phyloP scores from a whole-genome alignment of 2,113 vertebrate species.

The Ammodytes marinus region DNA sequence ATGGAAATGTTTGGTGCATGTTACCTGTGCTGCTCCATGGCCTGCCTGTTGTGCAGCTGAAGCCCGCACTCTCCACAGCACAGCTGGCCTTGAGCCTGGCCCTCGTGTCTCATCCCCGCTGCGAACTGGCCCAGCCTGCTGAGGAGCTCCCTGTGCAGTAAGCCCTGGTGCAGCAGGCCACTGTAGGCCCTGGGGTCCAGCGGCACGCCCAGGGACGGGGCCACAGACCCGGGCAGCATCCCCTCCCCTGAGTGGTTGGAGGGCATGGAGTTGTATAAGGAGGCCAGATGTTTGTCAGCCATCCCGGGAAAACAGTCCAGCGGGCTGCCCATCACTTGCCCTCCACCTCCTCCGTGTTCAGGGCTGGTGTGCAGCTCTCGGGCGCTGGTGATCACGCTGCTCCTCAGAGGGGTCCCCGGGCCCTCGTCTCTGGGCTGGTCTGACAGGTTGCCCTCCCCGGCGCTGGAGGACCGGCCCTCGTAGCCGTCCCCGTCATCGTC shows the following conservation, averaged over 20 bases:
- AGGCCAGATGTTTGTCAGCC: constrained; percentile 88
- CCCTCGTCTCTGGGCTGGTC: constrained; percentile 91
- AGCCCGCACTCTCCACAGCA: constrained; percentile 93
- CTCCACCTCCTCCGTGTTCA: constrained; percentile 78
- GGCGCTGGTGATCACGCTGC: constrained; percentile 98
- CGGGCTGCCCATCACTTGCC: constrained; percentile 58
- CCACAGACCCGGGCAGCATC: constrained; percentile 87
- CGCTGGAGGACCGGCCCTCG: constrained; percentile 82
- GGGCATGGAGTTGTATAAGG: constrained; percentile 87
- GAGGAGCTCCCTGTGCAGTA: constrained; percentile 97
- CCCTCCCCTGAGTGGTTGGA: constrained; percentile 90
- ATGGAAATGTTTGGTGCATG: background rate
- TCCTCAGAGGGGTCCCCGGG: constrained; percentile 92
- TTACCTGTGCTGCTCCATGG: constrained; percentile 97
- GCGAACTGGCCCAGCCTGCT: constrained; percentile 95
- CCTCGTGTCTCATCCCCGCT: constrained; percentile 91
- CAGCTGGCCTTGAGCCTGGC: constrained; percentile 86
- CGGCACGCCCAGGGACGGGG: constrained; percentile 89
- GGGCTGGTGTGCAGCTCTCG: constrained; percentile 90
- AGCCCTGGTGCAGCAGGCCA: constrained; percentile 92
- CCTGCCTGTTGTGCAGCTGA: constrained; percentile 94
- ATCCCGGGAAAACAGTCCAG: constrained; percentile 75
- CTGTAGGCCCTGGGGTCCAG: constrained; percentile 95
- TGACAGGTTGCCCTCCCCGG: constrained; percentile 84
- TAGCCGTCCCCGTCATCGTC: constrained; percentile 85